Conservation (phyloP, 2,797 vertebrate genomes). For the Neosilurus mollespiculum region DNA sequence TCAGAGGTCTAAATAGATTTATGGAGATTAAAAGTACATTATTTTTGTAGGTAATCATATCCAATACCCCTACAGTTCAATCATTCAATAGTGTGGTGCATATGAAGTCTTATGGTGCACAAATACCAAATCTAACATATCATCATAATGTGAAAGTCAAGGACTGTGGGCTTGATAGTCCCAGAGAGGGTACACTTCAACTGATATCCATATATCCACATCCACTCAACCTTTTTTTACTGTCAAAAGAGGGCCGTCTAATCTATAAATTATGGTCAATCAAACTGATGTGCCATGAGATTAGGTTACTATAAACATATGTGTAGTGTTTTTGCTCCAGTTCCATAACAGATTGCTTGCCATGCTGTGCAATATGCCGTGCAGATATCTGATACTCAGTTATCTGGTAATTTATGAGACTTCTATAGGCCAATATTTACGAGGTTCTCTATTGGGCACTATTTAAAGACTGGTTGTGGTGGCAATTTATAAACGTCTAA, state of each 20-base stretch:
- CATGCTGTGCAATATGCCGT: slow-evolving; percentile 35
- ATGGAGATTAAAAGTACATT: slow-evolving; percentile 18
- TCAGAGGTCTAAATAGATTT: not conserved
- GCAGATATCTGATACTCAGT: slow-evolving; percentile 39
- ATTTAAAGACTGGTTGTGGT: slow-evolving; percentile 37
- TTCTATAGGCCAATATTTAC: slow-evolving; percentile 30
- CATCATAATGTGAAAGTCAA: slow-evolving; percentile 40
- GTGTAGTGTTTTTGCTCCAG: slow-evolving; percentile 36
- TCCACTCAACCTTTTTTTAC: slow-evolving; percentile 41
- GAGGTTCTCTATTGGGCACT: slow-evolving; percentile 25
- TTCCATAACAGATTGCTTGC: slow-evolving; percentile 45
- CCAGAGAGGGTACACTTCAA: slow-evolving; percentile 33
- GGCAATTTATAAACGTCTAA: slow-evolving; percentile 52
- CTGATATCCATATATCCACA: slow-evolving; percentile 40
- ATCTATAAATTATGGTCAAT: slow-evolving; percentile 48
- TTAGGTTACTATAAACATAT: slow-evolving; percentile 48
- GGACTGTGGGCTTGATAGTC: slow-evolving; percentile 32
- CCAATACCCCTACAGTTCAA: slow-evolving; percentile 12
- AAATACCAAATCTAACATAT: slow-evolving; percentile 28
- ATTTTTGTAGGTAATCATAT: slow-evolving; percentile 21
- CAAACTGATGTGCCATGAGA: slow-evolving; percentile 46
- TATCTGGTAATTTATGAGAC: slow-evolving; percentile 40
- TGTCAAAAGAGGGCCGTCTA: slow-evolving; percentile 42
- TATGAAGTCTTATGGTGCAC: not conserved
- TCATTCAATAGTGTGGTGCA: slow-evolving; percentile 19